Conservation (phyloP, 2,888 invertebrate genomes). For the Hermaeophaga mercurialis region DNA sequence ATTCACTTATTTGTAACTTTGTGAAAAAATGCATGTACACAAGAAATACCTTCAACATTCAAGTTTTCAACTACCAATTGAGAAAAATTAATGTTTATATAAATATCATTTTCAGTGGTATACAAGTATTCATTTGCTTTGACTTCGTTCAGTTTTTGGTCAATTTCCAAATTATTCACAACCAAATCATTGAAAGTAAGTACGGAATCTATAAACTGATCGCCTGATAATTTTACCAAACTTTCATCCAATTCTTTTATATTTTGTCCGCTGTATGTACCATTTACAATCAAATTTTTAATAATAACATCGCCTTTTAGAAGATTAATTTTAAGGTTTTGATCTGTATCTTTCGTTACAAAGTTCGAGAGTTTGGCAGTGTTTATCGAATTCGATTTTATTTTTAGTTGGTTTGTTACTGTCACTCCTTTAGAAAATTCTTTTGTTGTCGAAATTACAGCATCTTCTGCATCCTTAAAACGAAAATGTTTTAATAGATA, state of each 20-base stretch:
- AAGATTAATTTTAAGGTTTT: slow-evolving; percentile 55
- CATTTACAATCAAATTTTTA: slow-evolving; percentile 56
- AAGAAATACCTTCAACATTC: slow-evolving; percentile 30
- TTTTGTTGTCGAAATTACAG: slow-evolving; percentile 58
- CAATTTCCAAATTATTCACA: slow-evolving; percentile 51
- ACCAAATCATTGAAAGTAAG: slow-evolving; percentile 54
- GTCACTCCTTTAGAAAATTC: slow-evolving; percentile 55
- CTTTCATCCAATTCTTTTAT: slow-evolving; percentile 56
- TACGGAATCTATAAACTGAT: slow-evolving; percentile 53
- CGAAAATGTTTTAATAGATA: too few relatives aligned
- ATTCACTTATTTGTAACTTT: background rate
- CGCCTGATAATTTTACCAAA: slow-evolving; percentile 54
- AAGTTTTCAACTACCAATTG: slow-evolving; percentile 31
- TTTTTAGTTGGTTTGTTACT: slow-evolving; percentile 53
- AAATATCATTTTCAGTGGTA: slow-evolving; percentile 30
- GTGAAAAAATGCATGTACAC: too few relatives aligned
- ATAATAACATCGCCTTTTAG: slow-evolving; percentile 58
- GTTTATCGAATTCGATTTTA: slow-evolving; percentile 58
- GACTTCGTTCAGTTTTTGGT: slow-evolving; percentile 54
- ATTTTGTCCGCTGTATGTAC: slow-evolving; percentile 56
- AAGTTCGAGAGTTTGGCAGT: slow-evolving; percentile 57
- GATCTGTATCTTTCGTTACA: slow-evolving; percentile 59
- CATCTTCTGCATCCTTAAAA: slow-evolving; percentile 48
- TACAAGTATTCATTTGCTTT: slow-evolving; percentile 46
- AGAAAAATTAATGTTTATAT: slow-evolving; percentile 19